phyloP scores from a whole-genome alignment of 2,113 vertebrate species.

The Lampris megalopsis region DNA sequence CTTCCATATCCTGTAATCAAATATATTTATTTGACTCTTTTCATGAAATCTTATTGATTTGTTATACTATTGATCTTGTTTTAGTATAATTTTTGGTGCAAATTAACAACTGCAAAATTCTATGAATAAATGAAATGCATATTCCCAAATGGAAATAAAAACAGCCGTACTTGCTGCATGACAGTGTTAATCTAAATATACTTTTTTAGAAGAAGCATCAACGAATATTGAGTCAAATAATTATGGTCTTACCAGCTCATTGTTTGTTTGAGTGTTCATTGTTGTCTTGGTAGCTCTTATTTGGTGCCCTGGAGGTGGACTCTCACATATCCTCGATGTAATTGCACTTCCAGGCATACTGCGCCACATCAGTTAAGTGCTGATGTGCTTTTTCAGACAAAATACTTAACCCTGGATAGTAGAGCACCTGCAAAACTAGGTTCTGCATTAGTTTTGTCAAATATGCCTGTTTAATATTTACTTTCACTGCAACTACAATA shows the following conservation, averaged over 20 bases:
- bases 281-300: background rate
- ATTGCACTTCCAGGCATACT: background rate
- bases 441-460: background rate
- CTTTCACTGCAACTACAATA: background rate
- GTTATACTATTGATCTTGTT: too few species aligned
- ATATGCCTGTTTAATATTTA: background rate
- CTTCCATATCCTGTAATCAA: too few species aligned
- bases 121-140: slow-evolving; percentile 4
- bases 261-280: background rate
- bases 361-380: background rate
- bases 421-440: background rate
- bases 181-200: background rate
- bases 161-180: background rate
- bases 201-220: too few species aligned
- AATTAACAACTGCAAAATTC: background rate
- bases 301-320: background rate
- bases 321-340: background rate
- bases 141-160: background rate
- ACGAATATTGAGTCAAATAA: background rate
- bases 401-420: background rate
- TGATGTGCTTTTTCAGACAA: background rate
- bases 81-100: background rate
- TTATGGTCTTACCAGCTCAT: background rate
- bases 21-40: too few species aligned
- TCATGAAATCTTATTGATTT: too few species aligned